Conservation (phyloP, 2,888 invertebrate genomes). For the Drosophila macrospina region DNA sequence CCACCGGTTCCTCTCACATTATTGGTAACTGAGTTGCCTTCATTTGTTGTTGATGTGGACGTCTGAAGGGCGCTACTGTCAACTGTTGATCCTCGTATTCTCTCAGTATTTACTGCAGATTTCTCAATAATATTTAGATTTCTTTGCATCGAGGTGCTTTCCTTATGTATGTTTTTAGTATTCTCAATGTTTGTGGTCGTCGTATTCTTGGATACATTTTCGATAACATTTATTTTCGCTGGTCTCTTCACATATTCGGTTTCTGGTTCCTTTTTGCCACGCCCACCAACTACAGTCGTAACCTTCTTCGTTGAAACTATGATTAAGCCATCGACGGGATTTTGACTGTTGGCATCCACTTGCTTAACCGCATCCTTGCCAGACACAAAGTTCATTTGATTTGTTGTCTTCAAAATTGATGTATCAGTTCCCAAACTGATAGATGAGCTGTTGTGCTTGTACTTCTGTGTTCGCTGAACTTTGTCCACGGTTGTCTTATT, state of each 20-base stretch:
- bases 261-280: slow-evolving; percentile 82
- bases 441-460: slow-evolving; percentile 87
- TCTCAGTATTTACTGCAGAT: slow-evolving; percentile 32
- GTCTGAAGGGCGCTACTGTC: slow-evolving; percentile 47
- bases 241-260: slow-evolving; percentile 83
- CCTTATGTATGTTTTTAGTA: slow-evolving; percentile 77
- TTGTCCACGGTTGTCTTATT: slow-evolving; percentile 57
- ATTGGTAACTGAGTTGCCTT: slow-evolving; percentile 27
- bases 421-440: slow-evolving; percentile 88
- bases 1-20: slow-evolving; percentile 34
- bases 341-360: slow-evolving; percentile 82
- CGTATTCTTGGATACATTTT: slow-evolving; percentile 82
- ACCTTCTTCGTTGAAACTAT: slow-evolving; percentile 86
- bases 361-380: slow-evolving; percentile 86
- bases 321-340: slow-evolving; percentile 86
- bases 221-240: slow-evolving; percentile 83
- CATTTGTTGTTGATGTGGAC: slow-evolving; percentile 39
- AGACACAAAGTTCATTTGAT: slow-evolving; percentile 87
- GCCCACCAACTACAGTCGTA: slow-evolving; percentile 84
- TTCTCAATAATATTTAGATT: slow-evolving; percentile 65
- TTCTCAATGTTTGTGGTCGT: slow-evolving; percentile 82
- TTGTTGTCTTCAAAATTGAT: slow-evolving; percentile 87
- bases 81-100: slow-evolving; percentile 37
- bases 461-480: slow-evolving; percentile 68
- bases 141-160: slow-evolving; percentile 70